Base-by-base conservation (phyloP, 2,888 invertebrate species). In the Romanomermis culicivorax region DNA sequence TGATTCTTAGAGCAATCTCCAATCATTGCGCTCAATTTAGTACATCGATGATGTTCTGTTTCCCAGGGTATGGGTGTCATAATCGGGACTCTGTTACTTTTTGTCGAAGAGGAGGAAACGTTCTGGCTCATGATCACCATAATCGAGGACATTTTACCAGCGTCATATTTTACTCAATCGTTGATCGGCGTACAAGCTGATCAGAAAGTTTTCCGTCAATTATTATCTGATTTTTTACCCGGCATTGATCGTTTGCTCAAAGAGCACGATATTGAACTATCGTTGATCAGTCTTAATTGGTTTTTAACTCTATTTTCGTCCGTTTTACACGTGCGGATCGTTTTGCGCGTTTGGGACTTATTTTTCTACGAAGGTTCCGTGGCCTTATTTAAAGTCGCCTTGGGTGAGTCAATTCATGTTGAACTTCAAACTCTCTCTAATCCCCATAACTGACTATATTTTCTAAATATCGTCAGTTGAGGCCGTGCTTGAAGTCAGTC, bases 91-190 rank as follows among this genome's bases (percentile, higher is more conserved):
- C 74, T 97, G 51, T 73, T 97, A 57, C 75, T 99, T 4, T 78
- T 97, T 57, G 79, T 95, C 76, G 93, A 95, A 71, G 97, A 97
- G 74, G 95, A 97, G 73, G 89, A 91, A 73, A 83, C 87, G 43
- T 97, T 97, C 75, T 97, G 97, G 97, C 83, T 93, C 74, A 87
- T 95, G 85, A 85, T 88, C 62, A 84, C 91, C 2, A 85, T 97
- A 63, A 87, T 97, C n/a, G 95, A 97, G 76, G 93, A 97, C 72
- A 76, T 95, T 17, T 74, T 97, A 59, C 95, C 97, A 42, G 87
- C 95, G 53, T 89, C 89, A 1, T 97, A 93, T 73, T 97, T 91
- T 71, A 88, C 88, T 56, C 85, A 86, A 57, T 88, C 88, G 42
- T 76, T 95, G 56, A 78, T 93, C 24, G 76, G 76, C 17, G 82